Percentiles rank a stretch among this genome's conserved stretches.
Conservation (phyloP, 2,797 vertebrate species). For the Psittacula echo region DNA sequence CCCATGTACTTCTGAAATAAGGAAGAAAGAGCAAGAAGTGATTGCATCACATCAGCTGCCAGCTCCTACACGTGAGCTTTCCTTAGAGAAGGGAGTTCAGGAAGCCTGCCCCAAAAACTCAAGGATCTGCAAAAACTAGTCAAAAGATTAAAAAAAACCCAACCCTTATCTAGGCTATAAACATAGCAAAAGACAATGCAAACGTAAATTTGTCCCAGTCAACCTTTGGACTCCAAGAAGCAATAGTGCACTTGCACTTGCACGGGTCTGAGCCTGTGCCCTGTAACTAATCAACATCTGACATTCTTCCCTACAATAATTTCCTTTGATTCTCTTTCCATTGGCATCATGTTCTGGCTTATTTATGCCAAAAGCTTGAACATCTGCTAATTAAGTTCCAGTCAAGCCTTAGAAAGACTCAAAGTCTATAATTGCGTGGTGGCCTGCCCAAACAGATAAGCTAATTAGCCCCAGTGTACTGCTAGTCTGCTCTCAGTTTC, state of each 20-base stretch:
- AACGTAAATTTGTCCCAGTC: background rate
- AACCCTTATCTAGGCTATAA: background rate
- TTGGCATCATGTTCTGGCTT: background rate
- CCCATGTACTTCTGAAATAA: background rate
- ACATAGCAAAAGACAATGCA: background rate
- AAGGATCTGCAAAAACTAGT: background rate
- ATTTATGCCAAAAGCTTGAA: background rate
- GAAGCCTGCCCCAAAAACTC: background rate
- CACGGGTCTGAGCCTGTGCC: background rate
- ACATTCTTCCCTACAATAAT: background rate
- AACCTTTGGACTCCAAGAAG: background rate
- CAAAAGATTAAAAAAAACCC: background rate
- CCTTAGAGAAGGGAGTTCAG: background rate
- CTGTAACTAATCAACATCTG: background rate
- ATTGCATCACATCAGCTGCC: background rate
- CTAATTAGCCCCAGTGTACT: background rate
- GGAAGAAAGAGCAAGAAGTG: background rate
- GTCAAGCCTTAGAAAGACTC: background rate
- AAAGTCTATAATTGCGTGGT: background rate
- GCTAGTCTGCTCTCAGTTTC: background rate
- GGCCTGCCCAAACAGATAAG: background rate
- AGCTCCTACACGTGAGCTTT: background rate
- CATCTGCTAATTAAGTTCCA: background rate
- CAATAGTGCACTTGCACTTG: background rate
- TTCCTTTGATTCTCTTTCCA: background rate